These are phyloP conservation scores for Ceratina australensis DNA, from an alignment of 1,140 invertebrate genomes.

Conservation along the genomic window DNA sequence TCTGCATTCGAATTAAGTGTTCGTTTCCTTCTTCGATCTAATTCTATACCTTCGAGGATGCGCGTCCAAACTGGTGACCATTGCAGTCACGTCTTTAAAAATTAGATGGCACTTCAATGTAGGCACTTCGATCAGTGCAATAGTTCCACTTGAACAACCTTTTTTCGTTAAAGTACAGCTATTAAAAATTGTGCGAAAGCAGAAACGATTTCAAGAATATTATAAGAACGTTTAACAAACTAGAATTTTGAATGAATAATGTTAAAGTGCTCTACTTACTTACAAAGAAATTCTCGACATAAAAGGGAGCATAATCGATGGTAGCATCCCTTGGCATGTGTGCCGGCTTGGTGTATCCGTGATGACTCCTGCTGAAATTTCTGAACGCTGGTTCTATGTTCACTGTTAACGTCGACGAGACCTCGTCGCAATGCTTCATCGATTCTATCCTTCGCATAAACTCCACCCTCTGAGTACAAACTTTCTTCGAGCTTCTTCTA, in stretches of 20 bases:
- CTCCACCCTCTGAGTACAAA: not conserved
- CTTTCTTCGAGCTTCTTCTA: too few relatives aligned
- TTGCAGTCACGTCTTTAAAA: constrained; percentile 13
- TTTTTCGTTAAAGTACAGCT: not conserved
- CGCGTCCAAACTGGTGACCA: constrained; percentile 55
- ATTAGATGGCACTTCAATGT: constrained; percentile 55
- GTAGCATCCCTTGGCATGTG: constrained; percentile 38
- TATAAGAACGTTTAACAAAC: not conserved
- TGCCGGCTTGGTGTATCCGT: not conserved
- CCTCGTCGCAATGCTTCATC: not conserved
- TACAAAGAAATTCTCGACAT: constrained; percentile 49
- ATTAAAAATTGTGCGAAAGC: too few relatives aligned
- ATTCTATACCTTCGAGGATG: constrained; percentile 58
- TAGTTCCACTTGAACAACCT: constrained; percentile 54
- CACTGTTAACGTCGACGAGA: constrained; percentile 28
- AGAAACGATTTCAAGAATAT: too few relatives aligned
- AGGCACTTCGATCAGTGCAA: constrained; percentile 59
- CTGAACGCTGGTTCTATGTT: constrained; percentile 38
- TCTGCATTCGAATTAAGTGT: too few relatives aligned
- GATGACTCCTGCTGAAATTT: not conserved
- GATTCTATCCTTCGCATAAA: not conserved
- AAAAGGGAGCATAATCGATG: constrained; percentile 21
- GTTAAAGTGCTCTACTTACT: constrained; percentile 42
- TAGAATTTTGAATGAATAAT: not conserved
- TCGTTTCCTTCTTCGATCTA: too few relatives aligned